Conservation (phyloP, 2,113 vertebrate species). For the Thamnaconus septentrionalis region DNA sequence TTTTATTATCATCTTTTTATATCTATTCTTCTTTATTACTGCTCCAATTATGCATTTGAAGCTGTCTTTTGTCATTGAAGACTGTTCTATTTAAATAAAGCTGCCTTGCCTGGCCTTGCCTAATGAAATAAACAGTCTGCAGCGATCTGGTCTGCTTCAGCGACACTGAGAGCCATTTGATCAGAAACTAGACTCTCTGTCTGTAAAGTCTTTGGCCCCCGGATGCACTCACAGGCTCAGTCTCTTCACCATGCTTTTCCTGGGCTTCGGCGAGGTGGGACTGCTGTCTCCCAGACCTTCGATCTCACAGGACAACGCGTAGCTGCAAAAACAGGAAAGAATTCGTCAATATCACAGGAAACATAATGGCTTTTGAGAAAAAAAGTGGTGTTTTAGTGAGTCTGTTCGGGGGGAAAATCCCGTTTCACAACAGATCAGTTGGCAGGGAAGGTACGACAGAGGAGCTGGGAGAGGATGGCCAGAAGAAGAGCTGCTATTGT, state of each 20-base stretch:
- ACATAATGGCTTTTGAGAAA: neutral
- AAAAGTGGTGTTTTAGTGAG: neutral
- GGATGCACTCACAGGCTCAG: constrained; percentile 88
- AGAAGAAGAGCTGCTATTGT: constrained; percentile 15
- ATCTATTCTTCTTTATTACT: no score
- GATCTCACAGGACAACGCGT: constrained; percentile 83
- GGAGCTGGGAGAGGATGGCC: constrained; percentile 18
- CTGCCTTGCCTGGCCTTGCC: no score
- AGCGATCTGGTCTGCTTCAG: neutral
- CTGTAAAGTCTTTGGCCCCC: neutral
- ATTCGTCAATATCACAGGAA: constrained; percentile 10
- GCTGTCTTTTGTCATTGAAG: neutral
- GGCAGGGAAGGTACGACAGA: constrained; percentile 14
- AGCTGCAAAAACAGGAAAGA: constrained; percentile 70
- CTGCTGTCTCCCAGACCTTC: constrained; percentile 84
- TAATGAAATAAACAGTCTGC: constrained; percentile 14
- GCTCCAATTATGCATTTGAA: no score
- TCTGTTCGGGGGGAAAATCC: neutral
- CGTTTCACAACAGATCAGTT: constrained; percentile 34
- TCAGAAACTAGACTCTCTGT: neutral
- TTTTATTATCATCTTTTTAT: no score
- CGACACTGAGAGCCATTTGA: neutral
- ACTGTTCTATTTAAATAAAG: no score
- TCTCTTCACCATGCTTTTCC: constrained; percentile 95
- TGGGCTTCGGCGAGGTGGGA: constrained; percentile 83